Evolutionary conservation across 2,888 invertebrate species (phyloP).

Genomic region (Pachliopta kotzebuea): DNA sequence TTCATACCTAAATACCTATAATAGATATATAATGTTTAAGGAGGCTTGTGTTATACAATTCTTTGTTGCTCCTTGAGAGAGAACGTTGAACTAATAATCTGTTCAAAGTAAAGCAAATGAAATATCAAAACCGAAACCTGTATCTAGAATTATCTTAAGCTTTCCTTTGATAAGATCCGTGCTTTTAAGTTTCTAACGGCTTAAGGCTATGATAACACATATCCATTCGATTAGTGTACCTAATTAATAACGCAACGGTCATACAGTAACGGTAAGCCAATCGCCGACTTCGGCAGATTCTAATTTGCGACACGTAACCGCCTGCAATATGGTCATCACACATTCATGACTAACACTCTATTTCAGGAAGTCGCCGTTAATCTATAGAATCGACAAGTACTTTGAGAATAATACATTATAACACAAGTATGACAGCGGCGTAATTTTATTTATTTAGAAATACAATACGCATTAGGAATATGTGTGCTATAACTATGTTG

Average conservation of each 20-base stretch:
- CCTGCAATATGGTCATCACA: neutral
- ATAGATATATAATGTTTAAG: neutral
- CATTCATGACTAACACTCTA: constrained; percentile 20
- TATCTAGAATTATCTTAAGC: neutral
- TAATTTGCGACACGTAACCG: constrained; percentile 26
- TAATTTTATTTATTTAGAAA: neutral
- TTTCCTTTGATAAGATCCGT: neutral
- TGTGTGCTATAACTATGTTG: no score
- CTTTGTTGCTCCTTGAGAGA: neutral
- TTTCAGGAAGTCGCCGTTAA: constrained; percentile 22
- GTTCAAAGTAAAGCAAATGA: neutral
- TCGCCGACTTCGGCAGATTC: constrained; percentile 9
- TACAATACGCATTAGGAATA: no score
- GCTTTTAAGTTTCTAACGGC: neutral
- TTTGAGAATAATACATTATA: neutral
- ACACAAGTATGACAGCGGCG: neutral
- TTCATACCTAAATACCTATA: no score
- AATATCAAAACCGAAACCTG: neutral
- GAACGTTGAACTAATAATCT: neutral
- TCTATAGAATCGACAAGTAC: constrained; percentile 1
- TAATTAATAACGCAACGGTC: constrained; percentile 27
- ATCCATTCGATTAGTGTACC: constrained; percentile 27
- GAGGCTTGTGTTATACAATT: no score
- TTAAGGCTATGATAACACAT: constrained; percentile 5
- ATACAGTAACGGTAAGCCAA: constrained; percentile 26